Conservation (phyloP, 2,888 invertebrate species). For the Lochmaea crataegi region DNA sequence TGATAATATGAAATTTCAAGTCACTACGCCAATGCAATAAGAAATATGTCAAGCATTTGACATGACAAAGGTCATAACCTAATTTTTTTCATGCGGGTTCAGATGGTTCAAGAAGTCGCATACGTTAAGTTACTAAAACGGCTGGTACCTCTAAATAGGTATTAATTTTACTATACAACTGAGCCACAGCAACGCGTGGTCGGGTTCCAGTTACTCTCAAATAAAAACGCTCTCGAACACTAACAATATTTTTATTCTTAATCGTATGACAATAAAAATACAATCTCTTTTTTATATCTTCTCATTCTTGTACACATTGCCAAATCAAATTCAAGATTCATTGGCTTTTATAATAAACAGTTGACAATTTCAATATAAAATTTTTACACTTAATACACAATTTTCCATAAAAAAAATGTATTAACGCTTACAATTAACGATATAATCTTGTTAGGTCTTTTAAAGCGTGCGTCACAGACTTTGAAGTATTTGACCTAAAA, state of each 20-base stretch:
- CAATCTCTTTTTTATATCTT: constrained; percentile 19
- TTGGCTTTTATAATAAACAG: constrained; percentile 13
- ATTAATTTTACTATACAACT: too few species aligned
- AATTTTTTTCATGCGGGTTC: too few species aligned
- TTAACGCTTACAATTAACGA: constrained; percentile 71
- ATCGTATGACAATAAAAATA: constrained; percentile 32
- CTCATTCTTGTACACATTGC: not conserved
- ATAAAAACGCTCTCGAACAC: constrained; percentile 11
- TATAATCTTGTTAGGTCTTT: constrained; percentile 89
- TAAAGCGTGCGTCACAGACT: constrained; percentile 81
- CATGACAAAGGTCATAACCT: too few species aligned
- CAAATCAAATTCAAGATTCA: constrained; percentile 1
- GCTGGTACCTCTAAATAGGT: too few species aligned
- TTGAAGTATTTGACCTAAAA: constrained; percentile 81
- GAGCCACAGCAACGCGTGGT: too few species aligned
- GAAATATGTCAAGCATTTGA: too few species aligned
- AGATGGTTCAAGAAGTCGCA: too few species aligned
- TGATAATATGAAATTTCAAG: too few species aligned
- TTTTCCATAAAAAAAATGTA: constrained; percentile 7
- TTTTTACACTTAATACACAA: constrained; percentile 34
- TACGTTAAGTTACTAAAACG: too few species aligned
- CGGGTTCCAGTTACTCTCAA: too few species aligned
- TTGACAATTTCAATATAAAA: constrained; percentile 39
- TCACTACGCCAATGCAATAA: too few species aligned
- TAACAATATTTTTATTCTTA: constrained; percentile 33